Conservation (phyloP, 2,888 invertebrate genomes). For the Apamea anceps region DNA sequence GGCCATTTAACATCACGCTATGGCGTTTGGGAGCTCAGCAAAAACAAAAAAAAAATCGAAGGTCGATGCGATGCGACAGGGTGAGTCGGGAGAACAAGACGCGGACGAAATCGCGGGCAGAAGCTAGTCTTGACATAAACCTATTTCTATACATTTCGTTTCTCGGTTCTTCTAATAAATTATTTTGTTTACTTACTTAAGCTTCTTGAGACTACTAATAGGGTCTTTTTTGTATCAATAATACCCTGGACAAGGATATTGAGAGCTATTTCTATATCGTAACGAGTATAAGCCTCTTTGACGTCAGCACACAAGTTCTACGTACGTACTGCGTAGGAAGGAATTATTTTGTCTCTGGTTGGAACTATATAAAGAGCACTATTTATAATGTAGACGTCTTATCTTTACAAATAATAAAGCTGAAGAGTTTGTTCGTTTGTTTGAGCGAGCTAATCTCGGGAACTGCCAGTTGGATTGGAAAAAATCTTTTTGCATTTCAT, state of each 20-base stretch:
- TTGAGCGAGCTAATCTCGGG: too few species aligned
- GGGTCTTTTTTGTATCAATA: constrained; percentile 7
- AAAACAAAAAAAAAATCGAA: not conserved
- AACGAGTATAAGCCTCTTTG: constrained; percentile 40
- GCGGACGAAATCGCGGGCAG: too few species aligned
- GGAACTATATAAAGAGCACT: not conserved
- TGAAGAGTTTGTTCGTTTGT: too few species aligned
- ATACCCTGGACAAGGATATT: not conserved
- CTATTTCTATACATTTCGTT: not conserved
- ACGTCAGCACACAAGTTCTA: not conserved
- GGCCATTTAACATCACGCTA: too few species aligned
- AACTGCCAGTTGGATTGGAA: too few species aligned
- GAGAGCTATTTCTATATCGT: constrained; percentile 21
- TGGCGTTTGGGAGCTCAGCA: not conserved
- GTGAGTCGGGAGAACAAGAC: too few species aligned
- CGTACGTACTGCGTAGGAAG: not conserved
- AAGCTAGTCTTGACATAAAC: not conserved
- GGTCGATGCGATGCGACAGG: too few species aligned
- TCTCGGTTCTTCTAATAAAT: not conserved
- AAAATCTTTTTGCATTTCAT: too few species aligned
- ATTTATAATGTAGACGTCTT: constrained; percentile 3
- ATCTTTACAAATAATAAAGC: too few species aligned
- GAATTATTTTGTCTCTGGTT: not conserved
- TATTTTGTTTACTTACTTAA: not conserved
- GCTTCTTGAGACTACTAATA: not conserved